Percentiles rank a stretch among this genome's conserved stretches.
phyloP scores from a whole-genome alignment of 1,140 invertebrate genomes.

The Ceratina japonica region DNA sequence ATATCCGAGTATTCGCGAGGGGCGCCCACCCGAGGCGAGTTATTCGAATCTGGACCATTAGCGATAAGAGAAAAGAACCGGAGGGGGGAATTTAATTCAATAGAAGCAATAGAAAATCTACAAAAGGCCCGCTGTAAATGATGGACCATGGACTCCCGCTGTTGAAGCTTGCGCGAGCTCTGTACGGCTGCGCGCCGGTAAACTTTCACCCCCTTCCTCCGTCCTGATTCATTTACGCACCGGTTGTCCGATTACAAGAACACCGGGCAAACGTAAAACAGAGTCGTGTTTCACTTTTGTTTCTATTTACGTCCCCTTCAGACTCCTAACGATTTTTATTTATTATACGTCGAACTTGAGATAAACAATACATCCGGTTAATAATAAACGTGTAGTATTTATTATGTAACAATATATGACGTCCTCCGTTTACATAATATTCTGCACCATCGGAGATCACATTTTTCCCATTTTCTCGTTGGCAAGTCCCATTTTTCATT shows the following conservation, averaged over 20 bases:
- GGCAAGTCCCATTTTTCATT: too few species aligned
- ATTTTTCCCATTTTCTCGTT: too few species aligned
- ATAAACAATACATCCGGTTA: not conserved
- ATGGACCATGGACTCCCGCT: not conserved
- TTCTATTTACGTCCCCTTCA: not conserved
- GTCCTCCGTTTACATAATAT: too few species aligned
- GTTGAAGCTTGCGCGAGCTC: too few species aligned
- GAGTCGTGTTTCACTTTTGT: not conserved
- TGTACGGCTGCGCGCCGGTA: not conserved
- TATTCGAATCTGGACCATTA: not conserved
- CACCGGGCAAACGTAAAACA: too few species aligned
- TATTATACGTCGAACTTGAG: not conserved
- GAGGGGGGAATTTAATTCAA: conserved; percentile 7
- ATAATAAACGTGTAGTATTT: too few species aligned
- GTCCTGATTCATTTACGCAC: not conserved
- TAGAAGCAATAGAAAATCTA: conserved; percentile 16
- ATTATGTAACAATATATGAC: too few species aligned
- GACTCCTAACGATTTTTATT: not conserved
- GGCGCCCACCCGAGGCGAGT: too few species aligned
- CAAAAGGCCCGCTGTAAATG: conserved; percentile 11
- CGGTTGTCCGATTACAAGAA: not conserved
- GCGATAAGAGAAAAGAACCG: not conserved
- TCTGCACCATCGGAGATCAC: too few species aligned
- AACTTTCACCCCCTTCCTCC: not conserved
- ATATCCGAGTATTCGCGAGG: too few species aligned